phyloP scores from a whole-genome alignment of 2,888 invertebrate species.

The Synanthedon andrenaeformis region DNA sequence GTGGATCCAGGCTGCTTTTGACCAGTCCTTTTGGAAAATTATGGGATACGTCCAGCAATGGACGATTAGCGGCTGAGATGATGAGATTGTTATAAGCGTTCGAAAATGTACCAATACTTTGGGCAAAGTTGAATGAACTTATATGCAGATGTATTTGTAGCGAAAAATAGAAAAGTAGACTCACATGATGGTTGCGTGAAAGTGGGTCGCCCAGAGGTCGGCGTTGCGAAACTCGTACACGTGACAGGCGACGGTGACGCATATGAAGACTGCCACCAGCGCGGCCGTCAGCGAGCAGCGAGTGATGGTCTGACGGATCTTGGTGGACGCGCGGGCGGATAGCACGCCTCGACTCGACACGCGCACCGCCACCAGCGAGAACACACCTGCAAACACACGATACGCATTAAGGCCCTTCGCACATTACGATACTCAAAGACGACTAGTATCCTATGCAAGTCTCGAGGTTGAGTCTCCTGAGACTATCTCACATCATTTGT shows the following conservation, averaged over 20 bases:
- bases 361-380: conserved; percentile 82
- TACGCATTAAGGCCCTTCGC: not conserved
- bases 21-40: too few species aligned
- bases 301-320: conserved; percentile 88
- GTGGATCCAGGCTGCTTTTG: too few species aligned
- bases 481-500: too few species aligned
- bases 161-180: conserved; percentile 26
- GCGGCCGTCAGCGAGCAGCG: conserved; percentile 86
- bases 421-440: not conserved
- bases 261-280: conserved; percentile 80
- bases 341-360: conserved; percentile 87
- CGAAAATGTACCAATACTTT: too few species aligned
- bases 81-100: too few species aligned
- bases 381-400: conserved; percentile 70
- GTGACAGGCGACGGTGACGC: conserved; percentile 86
- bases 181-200: conserved; percentile 86
- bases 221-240: conserved; percentile 84
- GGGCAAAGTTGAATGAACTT: too few species aligned
- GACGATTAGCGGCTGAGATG: too few species aligned
- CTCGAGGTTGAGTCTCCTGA: too few species aligned
- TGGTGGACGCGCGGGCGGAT: conserved; percentile 84
- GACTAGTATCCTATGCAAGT: too few species aligned
- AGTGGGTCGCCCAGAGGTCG: conserved; percentile 79
- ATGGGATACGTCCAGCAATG: too few species aligned
- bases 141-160: too few species aligned